Evolutionary conservation across 2,113 vertebrate species (phyloP).

Genomic region (Carlito syrichta): DNA sequence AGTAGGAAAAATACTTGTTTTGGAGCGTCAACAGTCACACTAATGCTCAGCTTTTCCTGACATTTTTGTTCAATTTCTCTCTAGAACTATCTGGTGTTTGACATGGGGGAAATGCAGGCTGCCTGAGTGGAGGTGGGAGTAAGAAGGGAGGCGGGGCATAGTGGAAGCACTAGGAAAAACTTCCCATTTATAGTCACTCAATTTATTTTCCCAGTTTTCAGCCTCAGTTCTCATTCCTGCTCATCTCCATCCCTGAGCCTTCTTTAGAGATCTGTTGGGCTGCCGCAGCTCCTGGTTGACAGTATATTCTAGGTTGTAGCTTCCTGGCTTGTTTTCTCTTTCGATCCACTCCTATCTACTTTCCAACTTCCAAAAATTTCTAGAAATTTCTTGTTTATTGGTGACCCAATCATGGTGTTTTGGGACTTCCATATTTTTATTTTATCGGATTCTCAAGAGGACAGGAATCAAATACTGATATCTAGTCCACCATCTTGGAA

Average conservation of each 20-base stretch:
- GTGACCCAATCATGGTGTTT: background rate
- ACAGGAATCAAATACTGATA: background rate
- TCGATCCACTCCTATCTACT: background rate
- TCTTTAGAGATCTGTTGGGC: background rate
- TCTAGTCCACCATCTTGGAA: background rate
- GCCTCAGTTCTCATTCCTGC: background rate
- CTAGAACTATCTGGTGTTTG: background rate
- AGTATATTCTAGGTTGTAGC: background rate
- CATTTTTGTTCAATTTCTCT: background rate
- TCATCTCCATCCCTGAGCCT: background rate
- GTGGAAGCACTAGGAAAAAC: background rate
- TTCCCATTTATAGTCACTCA: background rate
- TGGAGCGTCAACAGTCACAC: background rate
- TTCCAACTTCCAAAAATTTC: background rate
- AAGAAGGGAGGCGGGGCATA: background rate
- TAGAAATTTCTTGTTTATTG: background rate
- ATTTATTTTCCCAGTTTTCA: background rate
- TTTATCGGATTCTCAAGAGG: background rate
- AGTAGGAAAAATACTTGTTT: background rate
- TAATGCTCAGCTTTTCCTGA: background rate
- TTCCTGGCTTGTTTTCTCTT: background rate
- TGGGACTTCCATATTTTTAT: background rate
- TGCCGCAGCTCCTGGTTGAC: background rate
- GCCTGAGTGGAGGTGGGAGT: background rate
- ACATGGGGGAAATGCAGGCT: background rate